Conservation (phyloP, 2,113 vertebrate genomes). For the Rhizomys pruinosus region DNA sequence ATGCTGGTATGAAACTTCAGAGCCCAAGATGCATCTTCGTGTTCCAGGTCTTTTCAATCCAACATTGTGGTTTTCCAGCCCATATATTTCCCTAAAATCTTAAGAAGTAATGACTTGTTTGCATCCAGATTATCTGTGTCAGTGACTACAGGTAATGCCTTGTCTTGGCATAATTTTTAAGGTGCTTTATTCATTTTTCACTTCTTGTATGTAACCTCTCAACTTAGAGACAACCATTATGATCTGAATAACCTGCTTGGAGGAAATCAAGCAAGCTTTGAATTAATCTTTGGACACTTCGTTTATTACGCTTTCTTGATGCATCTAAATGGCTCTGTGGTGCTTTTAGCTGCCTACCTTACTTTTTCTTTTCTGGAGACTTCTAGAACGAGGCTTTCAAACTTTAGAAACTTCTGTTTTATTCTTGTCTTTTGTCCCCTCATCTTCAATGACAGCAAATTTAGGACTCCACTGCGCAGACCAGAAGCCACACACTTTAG, state of each 20-base stretch:
- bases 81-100: background rate
- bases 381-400: conserved; percentile 37
- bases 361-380: background rate
- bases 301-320: background rate
- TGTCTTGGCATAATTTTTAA: background rate
- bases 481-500: background rate
- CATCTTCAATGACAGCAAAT: background rate
- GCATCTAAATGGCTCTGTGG: background rate
- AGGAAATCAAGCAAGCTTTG: too few species aligned
- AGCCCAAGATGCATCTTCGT: background rate
- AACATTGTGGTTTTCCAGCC: background rate
- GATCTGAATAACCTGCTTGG: too few species aligned
- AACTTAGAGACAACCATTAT: background rate
- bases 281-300: too few species aligned
- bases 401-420: background rate
- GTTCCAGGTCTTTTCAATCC: background rate
- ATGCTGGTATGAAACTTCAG: background rate
- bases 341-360: background rate
- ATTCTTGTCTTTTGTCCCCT: background rate
- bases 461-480: background rate
- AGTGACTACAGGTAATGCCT: background rate
- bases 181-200: background rate
- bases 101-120: background rate
- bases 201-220: too few species aligned
- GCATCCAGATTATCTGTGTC: background rate